These are phyloP conservation scores for Lasioglossum malachurum DNA, from an alignment of 2,888 invertebrate genomes.

Conservation along the genomic window DNA sequence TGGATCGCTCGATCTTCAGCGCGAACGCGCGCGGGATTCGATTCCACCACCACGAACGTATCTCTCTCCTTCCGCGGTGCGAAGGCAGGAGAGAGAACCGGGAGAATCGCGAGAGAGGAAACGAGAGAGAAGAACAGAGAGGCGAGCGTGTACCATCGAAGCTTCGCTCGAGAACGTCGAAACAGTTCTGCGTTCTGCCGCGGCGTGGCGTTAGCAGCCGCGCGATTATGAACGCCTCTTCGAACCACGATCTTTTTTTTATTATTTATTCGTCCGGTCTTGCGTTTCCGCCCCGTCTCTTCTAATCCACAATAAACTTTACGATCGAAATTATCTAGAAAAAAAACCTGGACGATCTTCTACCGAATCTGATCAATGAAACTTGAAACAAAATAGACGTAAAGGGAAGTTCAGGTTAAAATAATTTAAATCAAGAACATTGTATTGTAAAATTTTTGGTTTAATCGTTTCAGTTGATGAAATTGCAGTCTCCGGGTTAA, in stretches of 20 bases:
- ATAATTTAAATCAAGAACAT: not conserved
- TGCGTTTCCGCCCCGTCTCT: not conserved
- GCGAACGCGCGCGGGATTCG: slow-evolving; percentile 35
- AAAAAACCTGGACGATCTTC: not conserved
- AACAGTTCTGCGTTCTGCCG: slow-evolving; percentile 79
- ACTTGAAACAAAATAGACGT: not conserved
- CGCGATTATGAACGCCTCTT: slow-evolving; percentile 48
- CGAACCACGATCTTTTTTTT: not conserved
- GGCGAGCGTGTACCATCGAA: slow-evolving; percentile 80
- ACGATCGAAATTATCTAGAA: not conserved
- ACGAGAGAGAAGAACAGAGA: slow-evolving; percentile 27
- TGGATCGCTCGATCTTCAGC: not conserved
- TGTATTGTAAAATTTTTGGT: not conserved
- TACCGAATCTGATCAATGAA: not conserved
- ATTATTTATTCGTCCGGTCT: not conserved
- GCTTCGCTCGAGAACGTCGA: slow-evolving; percentile 73
- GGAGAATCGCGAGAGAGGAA: not conserved
- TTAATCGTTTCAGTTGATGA: not conserved
- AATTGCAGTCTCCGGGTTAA: too few species aligned
- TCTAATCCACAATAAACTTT: not conserved
- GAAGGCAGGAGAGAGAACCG: not conserved
- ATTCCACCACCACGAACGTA: slow-evolving; percentile 17
- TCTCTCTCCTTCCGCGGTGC: not conserved
- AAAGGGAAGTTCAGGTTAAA: not conserved
- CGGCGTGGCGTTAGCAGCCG: slow-evolving; percentile 79